phyloP scores from a whole-genome alignment of 2,113 vertebrate species.

The Cheirogaleus medius region DNA sequence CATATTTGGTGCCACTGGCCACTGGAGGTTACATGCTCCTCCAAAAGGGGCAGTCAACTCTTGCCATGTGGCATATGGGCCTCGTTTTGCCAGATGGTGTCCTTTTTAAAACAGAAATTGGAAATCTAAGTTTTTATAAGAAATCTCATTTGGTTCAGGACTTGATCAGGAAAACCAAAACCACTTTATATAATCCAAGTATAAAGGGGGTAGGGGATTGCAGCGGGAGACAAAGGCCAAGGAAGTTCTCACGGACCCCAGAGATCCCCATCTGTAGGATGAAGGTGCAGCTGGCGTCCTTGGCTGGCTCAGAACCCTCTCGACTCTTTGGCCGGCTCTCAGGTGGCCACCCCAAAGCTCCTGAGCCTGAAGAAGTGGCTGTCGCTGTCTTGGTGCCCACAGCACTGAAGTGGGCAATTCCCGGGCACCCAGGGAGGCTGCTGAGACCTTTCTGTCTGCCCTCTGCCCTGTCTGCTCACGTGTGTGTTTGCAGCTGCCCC shows the following conservation, averaged over 20 bases:
- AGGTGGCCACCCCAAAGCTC: neutral
- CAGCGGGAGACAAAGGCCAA: neutral
- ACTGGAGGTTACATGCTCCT: fast-evolving
- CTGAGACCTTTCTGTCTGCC: neutral
- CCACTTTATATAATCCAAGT: neutral
- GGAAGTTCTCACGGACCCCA: neutral
- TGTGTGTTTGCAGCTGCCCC: neutral
- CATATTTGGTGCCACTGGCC: neutral
- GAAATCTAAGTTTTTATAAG: neutral
- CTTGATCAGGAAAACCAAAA: neutral
- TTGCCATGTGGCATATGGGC: neutral
- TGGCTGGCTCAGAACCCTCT: neutral
- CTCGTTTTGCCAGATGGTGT: neutral
- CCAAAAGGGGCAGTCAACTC: neutral
- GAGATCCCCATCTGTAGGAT: neutral
- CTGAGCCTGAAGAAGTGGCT: neutral
- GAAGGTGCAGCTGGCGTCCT: neutral
- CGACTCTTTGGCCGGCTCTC: neutral
- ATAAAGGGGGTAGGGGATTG: neutral
- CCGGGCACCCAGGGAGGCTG: neutral
- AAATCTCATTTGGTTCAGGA: neutral
- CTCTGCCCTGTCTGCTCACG: neutral
- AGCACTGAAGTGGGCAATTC: neutral
- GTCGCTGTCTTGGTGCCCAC: fast-evolving
- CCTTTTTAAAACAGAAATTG: neutral